These are phyloP conservation scores for Ptilorrhoa leucosticta DNA, from an alignment of 2,113 vertebrate genomes.

Conservation along the genomic window DNA sequence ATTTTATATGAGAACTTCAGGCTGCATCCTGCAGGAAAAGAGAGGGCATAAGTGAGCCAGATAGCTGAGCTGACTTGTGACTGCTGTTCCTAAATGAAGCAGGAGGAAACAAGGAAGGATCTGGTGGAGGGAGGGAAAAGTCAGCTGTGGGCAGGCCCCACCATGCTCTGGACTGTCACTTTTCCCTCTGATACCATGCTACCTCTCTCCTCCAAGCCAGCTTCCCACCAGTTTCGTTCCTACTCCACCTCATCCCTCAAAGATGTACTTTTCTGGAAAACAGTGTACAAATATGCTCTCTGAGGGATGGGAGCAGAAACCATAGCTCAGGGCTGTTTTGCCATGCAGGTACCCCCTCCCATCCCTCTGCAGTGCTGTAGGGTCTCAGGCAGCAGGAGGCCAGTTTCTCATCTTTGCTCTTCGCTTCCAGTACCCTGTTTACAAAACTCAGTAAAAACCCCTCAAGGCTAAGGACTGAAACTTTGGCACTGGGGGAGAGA, in stretches of 20 bases:
- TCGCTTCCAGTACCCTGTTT: not conserved
- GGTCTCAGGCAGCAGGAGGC: not conserved
- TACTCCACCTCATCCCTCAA: not conserved
- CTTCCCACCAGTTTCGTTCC: not conserved
- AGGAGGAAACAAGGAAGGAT: not conserved
- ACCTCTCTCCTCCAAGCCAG: not conserved
- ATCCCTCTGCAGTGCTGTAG: not conserved
- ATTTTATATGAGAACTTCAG: not conserved
- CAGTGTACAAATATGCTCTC: rapidly evolving
- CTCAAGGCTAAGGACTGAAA: not conserved
- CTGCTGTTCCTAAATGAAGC: not conserved
- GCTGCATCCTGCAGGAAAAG: not conserved
- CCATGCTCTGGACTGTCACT: not conserved
- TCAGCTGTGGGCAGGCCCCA: not conserved
- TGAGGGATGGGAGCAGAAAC: not conserved
- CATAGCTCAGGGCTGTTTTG: not conserved
- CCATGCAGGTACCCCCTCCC: rapidly evolving
- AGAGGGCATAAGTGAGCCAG: not conserved
- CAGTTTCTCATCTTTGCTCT: not conserved
- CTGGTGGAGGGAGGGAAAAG: not conserved
- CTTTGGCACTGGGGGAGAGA: not conserved
- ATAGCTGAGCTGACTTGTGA: not conserved
- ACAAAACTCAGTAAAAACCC: not conserved
- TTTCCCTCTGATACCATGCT: not conserved
- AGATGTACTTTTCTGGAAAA: not conserved